Evolutionary conservation across 1,140 invertebrate genomes (phyloP), one percentile per base, ranked within the genome.

Genomic region (Pogonomyrmex californicus): DNA sequence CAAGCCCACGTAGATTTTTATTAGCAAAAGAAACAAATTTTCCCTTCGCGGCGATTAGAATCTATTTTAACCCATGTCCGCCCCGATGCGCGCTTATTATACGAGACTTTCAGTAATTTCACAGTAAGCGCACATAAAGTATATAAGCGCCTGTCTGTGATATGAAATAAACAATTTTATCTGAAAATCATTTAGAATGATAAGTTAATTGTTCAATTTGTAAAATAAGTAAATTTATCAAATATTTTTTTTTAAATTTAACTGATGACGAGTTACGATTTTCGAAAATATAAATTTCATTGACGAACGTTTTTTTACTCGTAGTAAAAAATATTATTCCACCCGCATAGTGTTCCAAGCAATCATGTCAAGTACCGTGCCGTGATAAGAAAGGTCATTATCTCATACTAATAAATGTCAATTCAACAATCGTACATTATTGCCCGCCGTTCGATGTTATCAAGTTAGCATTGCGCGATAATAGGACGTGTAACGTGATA

Each of bases 341-440:
- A 5, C 30, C 12, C 30, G 5, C 41, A 5, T 14, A 14, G 2
- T 54, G 47, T 30, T 82, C 38, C 23, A 51, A 82, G 5, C 17
- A 54, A 70, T 44, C 23, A 49, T 41, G 23, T 36, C 51, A 6
- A 82, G 10, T 65, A 47, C 14, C 56, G 56, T 17, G 4, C 4
- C 65, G n/a, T n/a, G 30, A 73, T 73, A 73, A 73, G 66, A 82
- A 47, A 60, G 79, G 51, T 82, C 79, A 82, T 82, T 71, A 82
- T 82, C 79, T 82, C 38, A 23, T 44, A 71, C 51, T 23, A 33
- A 17, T 56, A 82, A 71, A 58, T 71, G 38, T 71, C 66, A 82
- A 71, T 82, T 73, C 41, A 73, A 82, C 65, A 82, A 71, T 73
- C 51, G 0, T 30, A 41, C 17, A 66, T 65, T 65, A 73, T 73